These are phyloP conservation scores for Fulmarus glacialis DNA, from an alignment of 2,113 vertebrate genomes.

Conservation along the genomic window DNA sequence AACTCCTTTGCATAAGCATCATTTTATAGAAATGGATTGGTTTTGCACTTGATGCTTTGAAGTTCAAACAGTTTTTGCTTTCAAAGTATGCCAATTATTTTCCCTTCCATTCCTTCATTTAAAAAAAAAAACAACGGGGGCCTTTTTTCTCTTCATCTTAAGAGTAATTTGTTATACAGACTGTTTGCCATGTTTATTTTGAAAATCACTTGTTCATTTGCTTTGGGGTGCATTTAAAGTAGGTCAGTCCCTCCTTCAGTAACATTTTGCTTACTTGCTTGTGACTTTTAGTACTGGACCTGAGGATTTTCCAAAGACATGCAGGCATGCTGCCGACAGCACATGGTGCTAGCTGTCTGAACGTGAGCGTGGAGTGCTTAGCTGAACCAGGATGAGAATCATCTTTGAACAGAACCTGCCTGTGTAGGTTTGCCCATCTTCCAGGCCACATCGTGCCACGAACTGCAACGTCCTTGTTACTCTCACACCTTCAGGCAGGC, in stretches of 20 bases:
- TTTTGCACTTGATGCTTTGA: constrained; percentile 20
- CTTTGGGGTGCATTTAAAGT: not conserved
- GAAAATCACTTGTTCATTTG: not conserved
- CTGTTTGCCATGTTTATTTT: not conserved
- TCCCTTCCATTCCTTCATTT: not conserved
- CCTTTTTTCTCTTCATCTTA: not conserved
- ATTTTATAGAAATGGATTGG: not conserved
- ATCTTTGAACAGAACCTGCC: not conserved
- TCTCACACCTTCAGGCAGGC: not conserved
- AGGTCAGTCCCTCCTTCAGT: not conserved
- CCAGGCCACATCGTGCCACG: fast-evolving
- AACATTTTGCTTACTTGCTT: not conserved
- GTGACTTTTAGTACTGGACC: not conserved
- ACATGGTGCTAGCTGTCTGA: not conserved
- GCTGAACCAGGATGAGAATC: not conserved
- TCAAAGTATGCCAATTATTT: not conserved
- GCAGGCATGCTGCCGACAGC: not conserved
- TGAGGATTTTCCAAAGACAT: not conserved
- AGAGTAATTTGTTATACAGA: not conserved
- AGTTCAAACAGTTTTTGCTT: constrained; percentile 2
- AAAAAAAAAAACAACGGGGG: not conserved
- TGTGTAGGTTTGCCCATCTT: not conserved
- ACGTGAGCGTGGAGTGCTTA: fast-evolving
- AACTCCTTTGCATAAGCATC: not conserved
- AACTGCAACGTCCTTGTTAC: not conserved